phyloP scores from a whole-genome alignment of 2,888 invertebrate genomes.

The Tetanocera ferruginea region DNA sequence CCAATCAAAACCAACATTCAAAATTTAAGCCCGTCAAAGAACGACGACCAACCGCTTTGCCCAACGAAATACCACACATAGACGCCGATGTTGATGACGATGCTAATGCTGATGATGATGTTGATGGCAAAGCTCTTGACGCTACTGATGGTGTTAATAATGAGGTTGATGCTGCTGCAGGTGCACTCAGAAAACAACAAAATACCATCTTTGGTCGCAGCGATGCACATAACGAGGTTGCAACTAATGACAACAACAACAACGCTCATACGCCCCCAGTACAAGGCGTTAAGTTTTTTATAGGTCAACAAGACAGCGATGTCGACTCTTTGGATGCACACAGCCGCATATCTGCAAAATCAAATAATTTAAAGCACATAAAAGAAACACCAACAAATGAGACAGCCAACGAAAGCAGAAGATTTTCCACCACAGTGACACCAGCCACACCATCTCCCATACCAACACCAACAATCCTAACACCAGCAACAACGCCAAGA shows the following conservation, averaged over 20 bases:
- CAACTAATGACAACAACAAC: constrained; percentile 47
- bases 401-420: not conserved
- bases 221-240: constrained; percentile 41
- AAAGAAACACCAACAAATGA: not conserved
- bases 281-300: constrained; percentile 61
- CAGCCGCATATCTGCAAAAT: constrained; percentile 40
- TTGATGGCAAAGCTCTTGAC: not conserved
- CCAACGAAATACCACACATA: constrained; percentile 56
- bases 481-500: not conserved
- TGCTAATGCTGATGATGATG: constrained; percentile 39
- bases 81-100: constrained; percentile 38
- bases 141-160: not conserved
- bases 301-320: constrained; percentile 54
- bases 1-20: constrained; percentile 14
- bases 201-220: constrained; percentile 27
- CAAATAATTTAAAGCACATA: not conserved
- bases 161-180: not conserved
- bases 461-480: not conserved
- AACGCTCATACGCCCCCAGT: constrained; percentile 36
- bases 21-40: constrained; percentile 64
- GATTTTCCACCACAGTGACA: not conserved
- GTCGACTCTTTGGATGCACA: constrained; percentile 46
- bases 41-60: constrained; percentile 62
- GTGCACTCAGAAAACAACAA: not conserved
- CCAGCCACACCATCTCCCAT: not conserved